Base-by-base conservation (phyloP, 2,113 vertebrate species). In the Gymnocephalus cernua region DNA sequence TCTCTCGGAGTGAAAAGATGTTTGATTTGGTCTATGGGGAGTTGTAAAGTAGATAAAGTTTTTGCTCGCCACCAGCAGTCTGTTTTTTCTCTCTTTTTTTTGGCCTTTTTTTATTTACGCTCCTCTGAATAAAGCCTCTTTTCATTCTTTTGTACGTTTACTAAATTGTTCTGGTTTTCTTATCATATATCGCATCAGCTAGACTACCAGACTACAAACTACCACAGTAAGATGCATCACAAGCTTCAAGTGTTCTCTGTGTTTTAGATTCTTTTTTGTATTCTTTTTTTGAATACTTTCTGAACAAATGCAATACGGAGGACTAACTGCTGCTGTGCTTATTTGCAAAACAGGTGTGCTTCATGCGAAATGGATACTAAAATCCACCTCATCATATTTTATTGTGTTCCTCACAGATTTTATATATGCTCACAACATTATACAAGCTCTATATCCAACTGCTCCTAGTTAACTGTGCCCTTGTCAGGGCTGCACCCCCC, bases 1-100 rank as follows among this genome's bases (percentile, higher is more conserved):
- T 91, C 77, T 81, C 81, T 74, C 35, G 2, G 48, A 71, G 56
- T 89, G 87, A 91, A 91, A 90, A 82, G 80, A 80, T 90, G 82
- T 89, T 91, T 90, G 89, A 91, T 89, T 91, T 88, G 69, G 82
- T 92, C 82, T 79, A 6, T 82, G 59, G 84, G 85, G 88, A 88
- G 74, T 79, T 86, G 86, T 78, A 76, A 87, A 90, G 85, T 79
- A 85, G 91, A 90, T 89, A 82, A 80, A 82, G 69, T 83, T 85
- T 89, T 84, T 81, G 79, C 74, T 83, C 29, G 2, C 79, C 76
- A 76, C 86, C 83, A 78, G 74, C 72, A 78, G 54, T 62, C 57
- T 50, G 11, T 69, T 18, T 71, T 68, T 62, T 48, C 14, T 69
- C 72, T 65, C 45, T 61, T 65, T 64, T 53, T 62, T 78, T 75